phyloP scores from a whole-genome alignment of 2,797 vertebrate genomes.

The Nyctalus aviator region DNA sequence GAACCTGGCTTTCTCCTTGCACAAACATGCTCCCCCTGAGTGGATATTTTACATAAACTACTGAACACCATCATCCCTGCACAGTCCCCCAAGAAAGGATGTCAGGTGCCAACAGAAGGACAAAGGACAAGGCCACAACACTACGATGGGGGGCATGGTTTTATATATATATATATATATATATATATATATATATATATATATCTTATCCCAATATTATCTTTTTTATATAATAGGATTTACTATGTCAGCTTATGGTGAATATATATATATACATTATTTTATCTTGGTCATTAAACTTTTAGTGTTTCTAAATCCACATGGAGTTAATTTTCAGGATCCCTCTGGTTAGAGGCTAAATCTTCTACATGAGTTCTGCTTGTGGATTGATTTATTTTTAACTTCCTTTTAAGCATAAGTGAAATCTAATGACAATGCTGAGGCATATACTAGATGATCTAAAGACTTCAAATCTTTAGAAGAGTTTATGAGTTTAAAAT shows the following conservation, averaged over 20 bases:
- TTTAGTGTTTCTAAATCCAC: not conserved
- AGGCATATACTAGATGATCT: not conserved
- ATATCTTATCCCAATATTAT: not conserved
- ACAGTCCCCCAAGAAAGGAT: no score
- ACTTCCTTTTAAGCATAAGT: not conserved
- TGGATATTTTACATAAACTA: no score
- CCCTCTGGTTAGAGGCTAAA: not conserved
- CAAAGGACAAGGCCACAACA: no score
- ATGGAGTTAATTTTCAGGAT: constrained; percentile 8
- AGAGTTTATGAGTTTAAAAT: not conserved
- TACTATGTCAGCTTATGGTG: constrained; percentile 25
- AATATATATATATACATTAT: not conserved
- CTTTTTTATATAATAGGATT: not conserved
- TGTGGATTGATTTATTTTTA: not conserved
- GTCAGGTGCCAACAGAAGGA: no score
- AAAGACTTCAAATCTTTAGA: constrained; percentile 31
- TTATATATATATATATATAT: no score
- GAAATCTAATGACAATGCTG: constrained; percentile 10
- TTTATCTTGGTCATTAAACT: not conserved
- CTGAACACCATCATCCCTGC: no score
- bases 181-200: no score
- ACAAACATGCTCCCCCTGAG: no score
- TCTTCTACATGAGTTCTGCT: not conserved
- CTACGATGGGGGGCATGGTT: no score
- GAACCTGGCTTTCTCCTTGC: no score